Conservation (phyloP, 2,888 invertebrate species). For the Beris morrisii region DNA sequence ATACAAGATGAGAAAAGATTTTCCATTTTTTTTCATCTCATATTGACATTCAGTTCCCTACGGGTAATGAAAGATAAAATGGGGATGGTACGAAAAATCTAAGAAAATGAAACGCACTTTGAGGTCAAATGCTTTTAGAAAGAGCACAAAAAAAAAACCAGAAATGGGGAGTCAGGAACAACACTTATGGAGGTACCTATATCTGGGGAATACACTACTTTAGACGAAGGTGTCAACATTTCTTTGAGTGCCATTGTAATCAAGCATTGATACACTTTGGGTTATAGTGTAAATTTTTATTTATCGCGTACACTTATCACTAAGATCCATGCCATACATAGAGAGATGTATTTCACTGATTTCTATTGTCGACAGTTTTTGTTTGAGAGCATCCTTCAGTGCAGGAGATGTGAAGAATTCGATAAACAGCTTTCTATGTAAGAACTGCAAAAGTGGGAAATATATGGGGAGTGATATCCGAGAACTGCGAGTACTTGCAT, state of each 20-base stretch:
- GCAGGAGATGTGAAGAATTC: too few relatives aligned
- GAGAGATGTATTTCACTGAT: neutral
- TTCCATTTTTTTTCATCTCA: conserved; percentile 5
- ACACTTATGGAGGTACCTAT: neutral
- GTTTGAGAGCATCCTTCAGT: neutral
- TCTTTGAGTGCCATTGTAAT: conserved; percentile 13
- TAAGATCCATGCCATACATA: too few relatives aligned
- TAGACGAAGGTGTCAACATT: conserved; percentile 24
- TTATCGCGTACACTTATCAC: too few relatives aligned
- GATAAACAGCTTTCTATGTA: too few relatives aligned
- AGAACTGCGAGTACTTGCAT: too few relatives aligned
- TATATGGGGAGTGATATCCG: too few relatives aligned
- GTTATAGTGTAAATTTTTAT: too few relatives aligned
- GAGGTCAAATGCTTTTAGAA: conserved; percentile 28
- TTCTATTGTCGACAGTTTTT: conserved; percentile 20
- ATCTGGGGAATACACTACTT: too few relatives aligned
- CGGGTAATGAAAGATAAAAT: conserved; percentile 31
- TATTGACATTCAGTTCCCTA: conserved; percentile 29
- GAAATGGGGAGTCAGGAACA: conserved; percentile 6
- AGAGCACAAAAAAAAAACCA: conserved; percentile 1
- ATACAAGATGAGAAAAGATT: too few relatives aligned
- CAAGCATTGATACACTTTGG: too few relatives aligned
- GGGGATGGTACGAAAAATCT: conserved; percentile 2
- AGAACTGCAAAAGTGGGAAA: too few relatives aligned
- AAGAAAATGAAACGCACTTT: conserved; percentile 23